Evolutionary conservation across 2,113 vertebrate genomes (phyloP).

Genomic region (Bubo bubo): DNA sequence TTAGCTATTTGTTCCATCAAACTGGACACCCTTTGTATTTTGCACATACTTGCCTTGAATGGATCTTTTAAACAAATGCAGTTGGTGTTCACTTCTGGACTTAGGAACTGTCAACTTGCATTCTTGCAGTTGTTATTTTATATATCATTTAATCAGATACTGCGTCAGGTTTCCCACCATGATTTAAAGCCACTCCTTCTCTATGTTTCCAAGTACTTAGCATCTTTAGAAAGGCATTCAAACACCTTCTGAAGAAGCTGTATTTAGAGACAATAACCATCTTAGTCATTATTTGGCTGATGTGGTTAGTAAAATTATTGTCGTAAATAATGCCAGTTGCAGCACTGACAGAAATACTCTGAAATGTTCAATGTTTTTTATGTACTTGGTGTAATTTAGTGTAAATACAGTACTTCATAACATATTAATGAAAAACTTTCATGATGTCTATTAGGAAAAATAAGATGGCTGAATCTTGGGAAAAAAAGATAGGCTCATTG

Average conservation of each 20-base stretch:
- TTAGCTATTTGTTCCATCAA: neutral
- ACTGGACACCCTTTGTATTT: neutral
- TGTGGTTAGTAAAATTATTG: slow-evolving; percentile 39
- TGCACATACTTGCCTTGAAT: neutral
- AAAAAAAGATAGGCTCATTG: neutral
- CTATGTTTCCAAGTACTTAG: slow-evolving; percentile 13
- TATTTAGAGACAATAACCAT: slow-evolving; percentile 10
- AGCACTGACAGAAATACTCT: neutral
- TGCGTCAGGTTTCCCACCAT: neutral
- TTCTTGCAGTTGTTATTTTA: neutral
- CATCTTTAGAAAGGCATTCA: neutral
- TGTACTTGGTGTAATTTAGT: neutral
- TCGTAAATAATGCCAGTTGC: neutral
- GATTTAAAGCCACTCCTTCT: slow-evolving; percentile 32
- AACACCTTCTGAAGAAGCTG: slow-evolving; percentile 24
- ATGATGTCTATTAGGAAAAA: neutral
- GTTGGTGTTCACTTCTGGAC: neutral
- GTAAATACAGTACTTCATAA: neutral
- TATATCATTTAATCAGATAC: neutral
- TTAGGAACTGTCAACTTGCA: neutral
- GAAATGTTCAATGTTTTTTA: neutral
- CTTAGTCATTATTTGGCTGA: neutral
- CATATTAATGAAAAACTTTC: neutral
- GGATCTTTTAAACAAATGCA: neutral
- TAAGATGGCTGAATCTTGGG: neutral